These are phyloP conservation scores for Proterorhinus semilunaris DNA, from an alignment of 2,113 vertebrate species.

Conservation along the genomic window DNA sequence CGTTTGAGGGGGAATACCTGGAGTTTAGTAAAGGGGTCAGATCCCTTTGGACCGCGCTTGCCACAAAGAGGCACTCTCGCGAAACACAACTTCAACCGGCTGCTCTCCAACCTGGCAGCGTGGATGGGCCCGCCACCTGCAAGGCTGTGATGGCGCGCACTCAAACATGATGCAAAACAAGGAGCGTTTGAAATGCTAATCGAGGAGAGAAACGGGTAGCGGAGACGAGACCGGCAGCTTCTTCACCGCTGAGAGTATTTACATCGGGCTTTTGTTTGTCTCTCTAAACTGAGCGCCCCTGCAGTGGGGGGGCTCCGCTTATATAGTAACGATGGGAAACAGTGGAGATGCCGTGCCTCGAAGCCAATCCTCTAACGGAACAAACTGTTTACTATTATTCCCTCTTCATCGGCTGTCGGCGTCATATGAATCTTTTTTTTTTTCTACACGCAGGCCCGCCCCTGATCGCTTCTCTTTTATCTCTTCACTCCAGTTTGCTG, in stretches of 20 bases:
- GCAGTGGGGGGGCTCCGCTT: constrained; percentile 55
- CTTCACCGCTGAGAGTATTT: constrained; percentile 68
- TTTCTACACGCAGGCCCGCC: constrained; percentile 18
- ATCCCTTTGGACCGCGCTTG: constrained; percentile 45
- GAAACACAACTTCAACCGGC: constrained; percentile 14
- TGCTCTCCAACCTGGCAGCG: constrained; percentile 50
- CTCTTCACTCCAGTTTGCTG: constrained; percentile 40
- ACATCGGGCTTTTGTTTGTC: constrained; percentile 67
- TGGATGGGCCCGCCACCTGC: constrained; percentile 71
- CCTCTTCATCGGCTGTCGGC: constrained; percentile 50
- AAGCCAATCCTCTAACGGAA: constrained; percentile 42
- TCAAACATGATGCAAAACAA: constrained; percentile 72
- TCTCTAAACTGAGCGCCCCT: constrained; percentile 62
- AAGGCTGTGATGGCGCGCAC: constrained; percentile 63
- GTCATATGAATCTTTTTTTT: constrained; percentile 49
- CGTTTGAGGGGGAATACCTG: constrained; percentile 31
- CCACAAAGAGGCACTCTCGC: constrained; percentile 26
- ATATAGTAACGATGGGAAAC: constrained; percentile 54
- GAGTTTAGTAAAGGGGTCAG: constrained; percentile 55
- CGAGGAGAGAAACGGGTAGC: constrained; percentile 41
- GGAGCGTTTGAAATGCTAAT: constrained; percentile 78
- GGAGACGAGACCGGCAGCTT: constrained; percentile 48
- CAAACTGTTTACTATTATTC: constrained; percentile 49
- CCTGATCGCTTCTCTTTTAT: constrained; percentile 46
- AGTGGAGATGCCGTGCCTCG: constrained; percentile 46